Evolutionary conservation across 2,113 vertebrate genomes (phyloP), one percentile per base, ranked within the genome.

Genomic region (Malurus cyaneus): DNA sequence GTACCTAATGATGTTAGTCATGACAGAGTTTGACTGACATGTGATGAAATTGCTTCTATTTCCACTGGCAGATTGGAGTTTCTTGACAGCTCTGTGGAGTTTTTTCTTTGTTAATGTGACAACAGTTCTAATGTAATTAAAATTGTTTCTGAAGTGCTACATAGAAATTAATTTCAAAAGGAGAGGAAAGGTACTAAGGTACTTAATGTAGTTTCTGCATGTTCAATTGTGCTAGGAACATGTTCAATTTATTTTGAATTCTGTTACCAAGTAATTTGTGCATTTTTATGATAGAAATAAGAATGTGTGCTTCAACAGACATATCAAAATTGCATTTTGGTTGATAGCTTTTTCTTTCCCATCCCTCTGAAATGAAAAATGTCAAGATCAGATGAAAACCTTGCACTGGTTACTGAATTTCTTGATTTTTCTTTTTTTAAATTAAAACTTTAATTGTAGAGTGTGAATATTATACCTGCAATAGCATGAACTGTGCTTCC

Each of bases 61-160:
- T 85, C 34, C 23, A 53, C 32, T 92, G 85, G 65, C 59, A 90
- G 50, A 60, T 88, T 2, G 11, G 23, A 18, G 0, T 7, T 26
- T 77, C 83, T 57, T 94, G 92, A 66, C 88, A 92, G 54, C 62
- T 39, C 5, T n/a, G 9, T 86, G 42, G 54, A 92, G 54, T 77
- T 93, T 56, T 5, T 73, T 83, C 88, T 90, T 89, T 95, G 59
- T 93, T 77, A 80, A 82, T 50, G 28, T 92, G 84, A 84, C 89
- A 94, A 49, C 9, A 70, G 44, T 34, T 82, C 17, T 90, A 46
- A 41, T 50, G 8, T 82, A 94, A 81, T 89, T 67, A 61, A 93
- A 87, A 71, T 89, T 52, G 72, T 82, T 86, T 88, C 54, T 93
- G 39, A 60, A 77, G n/a, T 50, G 23, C 46, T 86, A 46, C 23